A percentile compares a stretch with the other conserved stretches of the same genome.
These are phyloP conservation scores for Noturus placidus DNA, from an alignment of 2,113 vertebrate species.

Conservation along the genomic window DNA sequence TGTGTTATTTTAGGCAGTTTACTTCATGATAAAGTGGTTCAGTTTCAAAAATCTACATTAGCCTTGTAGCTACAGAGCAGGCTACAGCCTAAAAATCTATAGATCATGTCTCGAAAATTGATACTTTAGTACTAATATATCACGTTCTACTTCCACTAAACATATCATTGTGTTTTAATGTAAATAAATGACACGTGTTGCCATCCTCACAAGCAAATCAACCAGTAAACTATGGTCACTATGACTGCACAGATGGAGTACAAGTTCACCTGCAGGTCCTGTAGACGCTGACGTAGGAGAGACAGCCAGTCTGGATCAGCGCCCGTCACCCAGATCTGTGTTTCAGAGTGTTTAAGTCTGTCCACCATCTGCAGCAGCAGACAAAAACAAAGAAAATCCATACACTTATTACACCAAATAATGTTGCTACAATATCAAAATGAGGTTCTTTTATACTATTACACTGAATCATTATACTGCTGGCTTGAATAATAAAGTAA, in stretches of 20 bases:
- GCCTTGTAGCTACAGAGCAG: not conserved
- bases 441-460: not conserved
- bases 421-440: not conserved
- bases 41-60: not conserved
- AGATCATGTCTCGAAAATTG: not conserved
- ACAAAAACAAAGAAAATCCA: not conserved
- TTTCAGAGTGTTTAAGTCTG: conserved; percentile 78
- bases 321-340: conserved; percentile 69
- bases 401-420: not conserved
- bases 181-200: not conserved
- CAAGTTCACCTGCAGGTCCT: conserved; percentile 68
- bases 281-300: conserved; percentile 64
- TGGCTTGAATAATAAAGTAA: not conserved
- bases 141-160: not conserved
- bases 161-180: not conserved
- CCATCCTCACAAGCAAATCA: not conserved
- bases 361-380: conserved; percentile 76
- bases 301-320: conserved; percentile 81
- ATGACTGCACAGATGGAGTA: too few species aligned
- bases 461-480: not conserved
- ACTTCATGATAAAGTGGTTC: not conserved
- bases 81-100: not conserved
- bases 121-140: not conserved
- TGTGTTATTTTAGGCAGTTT: not conserved
- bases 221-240: not conserved